Conservation (phyloP, 2,888 invertebrate genomes). For the Aphidoletes aphidimyza region DNA sequence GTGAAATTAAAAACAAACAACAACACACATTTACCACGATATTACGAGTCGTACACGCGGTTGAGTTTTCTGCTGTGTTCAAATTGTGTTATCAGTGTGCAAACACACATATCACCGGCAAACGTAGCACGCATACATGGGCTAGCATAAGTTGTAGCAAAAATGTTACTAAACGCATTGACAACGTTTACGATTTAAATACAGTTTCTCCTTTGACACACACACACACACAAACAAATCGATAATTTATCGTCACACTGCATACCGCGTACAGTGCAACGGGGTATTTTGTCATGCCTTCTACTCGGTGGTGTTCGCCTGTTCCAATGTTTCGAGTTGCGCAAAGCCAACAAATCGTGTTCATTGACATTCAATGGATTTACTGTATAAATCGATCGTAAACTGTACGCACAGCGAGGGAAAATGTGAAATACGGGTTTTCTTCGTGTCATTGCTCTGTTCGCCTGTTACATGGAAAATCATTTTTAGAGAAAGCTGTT, state of each 20-base stretch:
- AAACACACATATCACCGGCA: constrained; percentile 25
- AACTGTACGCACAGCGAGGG: not conserved
- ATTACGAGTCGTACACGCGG: not conserved
- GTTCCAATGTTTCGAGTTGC: constrained; percentile 24
- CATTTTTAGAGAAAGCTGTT: constrained; percentile 58
- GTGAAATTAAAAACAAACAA: too few species aligned
- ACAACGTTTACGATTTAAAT: too few species aligned
- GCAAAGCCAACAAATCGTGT: not conserved
- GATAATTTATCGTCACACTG: not conserved
- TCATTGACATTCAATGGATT: not conserved
- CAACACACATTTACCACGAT: not conserved
- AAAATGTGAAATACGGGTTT: constrained; percentile 36
- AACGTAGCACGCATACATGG: constrained; percentile 28
- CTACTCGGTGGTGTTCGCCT: constrained; percentile 18
- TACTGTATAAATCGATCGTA: not conserved
- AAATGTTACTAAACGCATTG: not conserved
- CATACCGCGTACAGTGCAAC: too few species aligned
- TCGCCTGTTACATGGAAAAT: constrained; percentile 56
- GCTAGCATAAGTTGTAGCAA: not conserved
- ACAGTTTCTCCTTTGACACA: too few species aligned
- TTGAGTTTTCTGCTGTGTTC: not conserved
- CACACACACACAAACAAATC: not conserved
- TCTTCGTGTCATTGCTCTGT: constrained; percentile 50
- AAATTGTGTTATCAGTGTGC: constrained; percentile 3
- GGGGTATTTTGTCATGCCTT: too few species aligned